Percentiles rank a stretch among this genome's conserved stretches.
These are phyloP conservation scores for Columba guinea DNA, from an alignment of 2,797 vertebrate species.

Conservation along the genomic window DNA sequence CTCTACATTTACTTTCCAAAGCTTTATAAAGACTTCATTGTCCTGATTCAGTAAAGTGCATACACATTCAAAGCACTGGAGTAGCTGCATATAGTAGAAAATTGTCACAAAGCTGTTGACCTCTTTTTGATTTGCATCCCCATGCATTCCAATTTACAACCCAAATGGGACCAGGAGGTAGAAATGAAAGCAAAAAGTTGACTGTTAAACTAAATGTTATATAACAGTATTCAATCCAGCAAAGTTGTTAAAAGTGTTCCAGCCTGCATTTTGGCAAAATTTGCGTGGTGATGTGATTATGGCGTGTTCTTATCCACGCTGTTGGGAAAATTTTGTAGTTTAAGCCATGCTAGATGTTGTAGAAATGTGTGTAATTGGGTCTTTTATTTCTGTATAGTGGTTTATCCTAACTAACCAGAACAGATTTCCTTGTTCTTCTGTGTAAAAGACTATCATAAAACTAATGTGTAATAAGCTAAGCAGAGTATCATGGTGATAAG, in stretches of 20 bases:
- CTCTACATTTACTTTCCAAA: background rate
- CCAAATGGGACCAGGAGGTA: background rate
- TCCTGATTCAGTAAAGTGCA: background rate
- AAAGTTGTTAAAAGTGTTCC: background rate
- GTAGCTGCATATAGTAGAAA: background rate
- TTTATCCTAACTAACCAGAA: background rate
- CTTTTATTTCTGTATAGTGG: background rate
- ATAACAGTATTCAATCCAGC: background rate
- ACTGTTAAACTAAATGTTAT: background rate
- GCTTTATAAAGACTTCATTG: background rate
- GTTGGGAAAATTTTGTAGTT: background rate
- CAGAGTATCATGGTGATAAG: background rate
- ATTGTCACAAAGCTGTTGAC: background rate
- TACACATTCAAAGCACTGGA: background rate
- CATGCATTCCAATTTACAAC: background rate
- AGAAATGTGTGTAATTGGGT: fast-evolving
- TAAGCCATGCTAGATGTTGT: background rate
- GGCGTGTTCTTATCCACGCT: background rate
- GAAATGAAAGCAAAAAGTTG: background rate
- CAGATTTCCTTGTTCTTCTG: background rate
- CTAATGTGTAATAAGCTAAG: background rate
- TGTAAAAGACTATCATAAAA: background rate
- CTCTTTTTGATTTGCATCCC: background rate
- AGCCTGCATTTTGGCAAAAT: background rate
- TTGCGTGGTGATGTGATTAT: background rate